These are phyloP conservation scores for Zaprionus africanus DNA, from an alignment of 1,140 invertebrate species.

Conservation along the genomic window DNA sequence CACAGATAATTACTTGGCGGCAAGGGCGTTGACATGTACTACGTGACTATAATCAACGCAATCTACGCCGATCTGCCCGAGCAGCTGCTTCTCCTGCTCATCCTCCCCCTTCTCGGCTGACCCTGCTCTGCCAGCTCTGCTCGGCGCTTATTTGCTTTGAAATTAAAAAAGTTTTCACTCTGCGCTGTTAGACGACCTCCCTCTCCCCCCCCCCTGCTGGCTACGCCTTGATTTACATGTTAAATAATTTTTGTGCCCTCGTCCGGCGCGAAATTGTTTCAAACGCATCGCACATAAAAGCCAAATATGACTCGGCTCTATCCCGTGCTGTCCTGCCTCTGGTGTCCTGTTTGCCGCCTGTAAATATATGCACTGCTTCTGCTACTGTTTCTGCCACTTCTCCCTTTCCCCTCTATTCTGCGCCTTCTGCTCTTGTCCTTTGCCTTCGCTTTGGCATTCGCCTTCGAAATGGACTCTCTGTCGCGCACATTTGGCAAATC, in stretches of 20 bases:
- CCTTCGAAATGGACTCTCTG: conserved; percentile 34
- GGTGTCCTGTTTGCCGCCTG: conserved; percentile 35
- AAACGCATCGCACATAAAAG: conserved; percentile 66
- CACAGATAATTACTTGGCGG: conserved; percentile 61
- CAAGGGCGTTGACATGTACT: conserved; percentile 69
- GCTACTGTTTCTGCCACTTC: background rate
- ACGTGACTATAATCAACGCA: conserved; percentile 80
- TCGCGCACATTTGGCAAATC: conserved; percentile 60
- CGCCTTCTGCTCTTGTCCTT: background rate
- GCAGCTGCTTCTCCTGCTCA: background rate
- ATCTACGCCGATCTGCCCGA: conserved; percentile 50
- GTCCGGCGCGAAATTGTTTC: conserved; percentile 59
- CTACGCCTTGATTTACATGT: conserved; percentile 76
- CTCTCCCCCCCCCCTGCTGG: conserved; percentile 27
- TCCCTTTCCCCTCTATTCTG: background rate
- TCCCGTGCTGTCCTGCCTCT: conserved; percentile 2
- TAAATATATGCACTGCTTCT: conserved; percentile 62
- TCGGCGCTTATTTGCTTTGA: conserved; percentile 70
- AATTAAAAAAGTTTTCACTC: conserved; percentile 79
- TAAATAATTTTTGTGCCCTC: conserved; percentile 70
- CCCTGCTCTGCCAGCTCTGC: conserved; percentile 21
- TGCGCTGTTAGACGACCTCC: conserved; percentile 66
- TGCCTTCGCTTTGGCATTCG: conserved; percentile 6
- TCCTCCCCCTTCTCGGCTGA: conserved; percentile 30
- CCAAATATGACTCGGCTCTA: conserved; percentile 63